phyloP scores from a whole-genome alignment of 2,888 invertebrate genomes.

The Aphodius granarius region DNA sequence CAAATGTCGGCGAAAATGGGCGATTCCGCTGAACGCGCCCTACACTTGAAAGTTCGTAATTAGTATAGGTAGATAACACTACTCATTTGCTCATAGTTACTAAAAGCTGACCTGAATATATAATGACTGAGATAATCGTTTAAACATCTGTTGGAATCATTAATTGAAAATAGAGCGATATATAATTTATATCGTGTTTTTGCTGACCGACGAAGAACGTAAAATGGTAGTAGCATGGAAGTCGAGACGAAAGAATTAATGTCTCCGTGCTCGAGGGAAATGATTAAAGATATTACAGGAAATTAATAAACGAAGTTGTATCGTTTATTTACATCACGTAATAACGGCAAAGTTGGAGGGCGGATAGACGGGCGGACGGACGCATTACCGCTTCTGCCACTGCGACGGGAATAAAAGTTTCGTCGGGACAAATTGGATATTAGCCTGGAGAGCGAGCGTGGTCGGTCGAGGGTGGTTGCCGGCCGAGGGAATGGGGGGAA shows the following conservation, averaged over 20 bases:
- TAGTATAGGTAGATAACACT: no score
- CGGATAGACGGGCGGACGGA: no score
- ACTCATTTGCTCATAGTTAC: no score
- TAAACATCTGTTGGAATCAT: no score
- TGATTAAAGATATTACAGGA: conserved; percentile 2
- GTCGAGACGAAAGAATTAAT: neutral
- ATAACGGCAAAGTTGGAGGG: conserved; percentile 7
- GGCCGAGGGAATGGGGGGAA: neutral
- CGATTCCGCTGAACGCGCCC: no score
- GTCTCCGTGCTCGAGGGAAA: neutral
- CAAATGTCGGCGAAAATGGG: no score
- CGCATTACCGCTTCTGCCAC: neutral
- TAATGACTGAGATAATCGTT: no score
- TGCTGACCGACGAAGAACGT: neutral
- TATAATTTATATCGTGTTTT: neutral
- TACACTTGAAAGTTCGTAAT: no score
- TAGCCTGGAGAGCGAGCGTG: neutral
- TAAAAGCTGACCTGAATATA: no score
- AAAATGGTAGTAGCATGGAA: neutral
- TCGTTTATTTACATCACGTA: conserved; percentile 15
- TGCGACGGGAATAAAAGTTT: conserved; percentile 13
- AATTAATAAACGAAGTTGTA: conserved; percentile 11
- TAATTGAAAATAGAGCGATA: neutral
- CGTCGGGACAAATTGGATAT: conserved; percentile 12
- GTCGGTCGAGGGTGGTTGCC: neutral